phyloP scores from a whole-genome alignment of 2,888 invertebrate genomes.

The Andrena praecox region DNA sequence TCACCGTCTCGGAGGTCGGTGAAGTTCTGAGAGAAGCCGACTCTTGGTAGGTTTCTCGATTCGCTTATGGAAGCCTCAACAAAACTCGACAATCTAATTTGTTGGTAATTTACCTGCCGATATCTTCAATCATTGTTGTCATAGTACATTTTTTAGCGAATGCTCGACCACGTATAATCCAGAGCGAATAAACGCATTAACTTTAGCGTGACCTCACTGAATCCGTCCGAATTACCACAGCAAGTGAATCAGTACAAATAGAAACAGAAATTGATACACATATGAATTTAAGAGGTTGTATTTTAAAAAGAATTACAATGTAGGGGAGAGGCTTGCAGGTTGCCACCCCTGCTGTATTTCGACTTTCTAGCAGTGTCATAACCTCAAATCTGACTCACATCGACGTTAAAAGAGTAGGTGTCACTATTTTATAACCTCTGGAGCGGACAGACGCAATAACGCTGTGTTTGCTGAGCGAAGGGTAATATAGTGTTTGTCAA shows the following conservation, averaged over 20 bases:
- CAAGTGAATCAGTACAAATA: not conserved
- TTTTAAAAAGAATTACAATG: no score
- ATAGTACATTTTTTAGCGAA: conserved; percentile 39
- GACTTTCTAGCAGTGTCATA: no score
- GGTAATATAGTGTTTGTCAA: no score
- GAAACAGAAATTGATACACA: no score
- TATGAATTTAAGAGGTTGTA: no score
- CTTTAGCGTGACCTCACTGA: not conserved
- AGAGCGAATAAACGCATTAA: conserved; percentile 12
- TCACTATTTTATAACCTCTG: no score
- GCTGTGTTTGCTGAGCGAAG: no score
- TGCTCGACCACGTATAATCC: conserved; percentile 15
- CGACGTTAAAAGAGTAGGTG: no score
- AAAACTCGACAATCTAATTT: conserved; percentile 80
- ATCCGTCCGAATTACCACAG: not conserved
- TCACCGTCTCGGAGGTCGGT: conserved; percentile 74
- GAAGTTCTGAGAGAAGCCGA: conserved; percentile 76
- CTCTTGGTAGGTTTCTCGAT: conserved; percentile 82
- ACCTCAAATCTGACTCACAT: no score
- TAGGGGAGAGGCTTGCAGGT: no score
- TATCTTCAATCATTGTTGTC: conserved; percentile 64
- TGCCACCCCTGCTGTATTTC: no score
- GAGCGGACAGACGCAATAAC: no score
- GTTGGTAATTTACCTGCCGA: conserved; percentile 71
- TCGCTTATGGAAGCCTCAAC: conserved; percentile 82